Conservation (phyloP, 1,140 invertebrate species). For the Pygmarrhopalites habei region DNA sequence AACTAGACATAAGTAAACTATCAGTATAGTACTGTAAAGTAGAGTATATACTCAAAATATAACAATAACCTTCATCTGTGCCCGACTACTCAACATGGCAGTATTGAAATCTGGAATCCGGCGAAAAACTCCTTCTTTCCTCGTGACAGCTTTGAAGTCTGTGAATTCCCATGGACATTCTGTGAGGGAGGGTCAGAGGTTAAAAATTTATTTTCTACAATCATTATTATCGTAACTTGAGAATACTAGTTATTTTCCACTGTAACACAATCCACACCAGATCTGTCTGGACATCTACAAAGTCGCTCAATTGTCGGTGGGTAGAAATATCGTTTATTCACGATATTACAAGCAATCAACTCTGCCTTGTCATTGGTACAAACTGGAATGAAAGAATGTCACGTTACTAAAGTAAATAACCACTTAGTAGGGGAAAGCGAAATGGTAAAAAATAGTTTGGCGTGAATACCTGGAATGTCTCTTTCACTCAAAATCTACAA, state of each 20-base stretch:
- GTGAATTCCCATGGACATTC: conserved; percentile 50
- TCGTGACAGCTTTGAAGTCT: neutral
- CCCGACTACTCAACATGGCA: conserved; percentile 48
- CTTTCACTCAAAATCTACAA: conserved; percentile 49
- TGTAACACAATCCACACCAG: too few species aligned
- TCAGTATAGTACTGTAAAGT: neutral
- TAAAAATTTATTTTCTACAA: too few species aligned
- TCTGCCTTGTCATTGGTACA: conserved; percentile 40
- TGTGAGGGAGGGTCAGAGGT: too few species aligned
- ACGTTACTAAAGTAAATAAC: too few species aligned
- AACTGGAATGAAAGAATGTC: too few species aligned
- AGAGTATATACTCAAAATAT: neutral
- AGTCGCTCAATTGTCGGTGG: conserved; percentile 48
- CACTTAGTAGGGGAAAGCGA: too few species aligned
- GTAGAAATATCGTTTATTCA: conserved; percentile 51
- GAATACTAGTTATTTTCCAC: too few species aligned
- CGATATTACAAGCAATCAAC: conserved; percentile 47
- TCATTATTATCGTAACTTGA: too few species aligned
- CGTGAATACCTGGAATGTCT: too few species aligned
- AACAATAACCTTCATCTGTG: conserved; percentile 48
- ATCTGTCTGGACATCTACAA: conserved; percentile 50
- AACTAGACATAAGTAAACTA: conserved; percentile 32
- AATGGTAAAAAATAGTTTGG: too few species aligned
- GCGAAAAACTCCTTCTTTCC: conserved; percentile 1
- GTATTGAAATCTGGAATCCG: conserved; percentile 42